These are phyloP conservation scores for Dysidea cf. avara DNA, from an alignment of 37 sponge, comb jelly and placozoan genomes.

Conservation along the genomic window DNA sequence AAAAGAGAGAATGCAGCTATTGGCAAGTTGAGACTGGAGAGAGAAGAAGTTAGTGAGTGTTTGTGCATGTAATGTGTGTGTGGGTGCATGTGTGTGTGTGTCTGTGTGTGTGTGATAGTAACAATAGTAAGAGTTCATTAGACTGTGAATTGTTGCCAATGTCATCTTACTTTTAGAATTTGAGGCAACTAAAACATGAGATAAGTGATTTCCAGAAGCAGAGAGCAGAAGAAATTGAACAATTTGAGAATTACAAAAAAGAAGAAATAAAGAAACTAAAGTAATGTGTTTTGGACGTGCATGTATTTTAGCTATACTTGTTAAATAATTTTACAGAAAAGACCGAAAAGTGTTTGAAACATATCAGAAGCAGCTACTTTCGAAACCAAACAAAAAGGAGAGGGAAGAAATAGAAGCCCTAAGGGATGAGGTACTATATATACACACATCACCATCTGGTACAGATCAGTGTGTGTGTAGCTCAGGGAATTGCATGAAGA, in stretches of 20 bases:
- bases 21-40: slow-evolving; percentile 59
- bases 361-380: slow-evolving; percentile 36
- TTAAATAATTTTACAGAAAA: slow-evolving; percentile 29
- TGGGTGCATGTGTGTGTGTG: no score
- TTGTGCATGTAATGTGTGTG: neutral
- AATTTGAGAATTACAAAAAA: slow-evolving; percentile 71
- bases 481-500: slow-evolving; percentile 40
- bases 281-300: slow-evolving; percentile 22
- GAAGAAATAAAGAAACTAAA: slow-evolving; percentile 79
- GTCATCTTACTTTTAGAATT: slow-evolving; percentile 38
- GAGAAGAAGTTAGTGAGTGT: slow-evolving; percentile 63
- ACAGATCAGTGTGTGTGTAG: slow-evolving; percentile 5
- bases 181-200: slow-evolving; percentile 50
- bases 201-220: slow-evolving; percentile 63
- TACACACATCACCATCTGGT: neutral
- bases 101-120: neutral
- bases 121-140: no score
- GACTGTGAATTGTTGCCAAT: no score
- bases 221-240: slow-evolving; percentile 54
- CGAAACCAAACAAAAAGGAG: slow-evolving; percentile 64
- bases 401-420: slow-evolving; percentile 64
- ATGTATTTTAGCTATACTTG: neutral
- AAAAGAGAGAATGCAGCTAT: slow-evolving; percentile 55
- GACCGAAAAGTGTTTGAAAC: slow-evolving; percentile 76
- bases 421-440: slow-evolving; percentile 57